Base-by-base conservation (phyloP, 2,797 vertebrate species). In the Cynodonichthys magdalenae region DNA sequence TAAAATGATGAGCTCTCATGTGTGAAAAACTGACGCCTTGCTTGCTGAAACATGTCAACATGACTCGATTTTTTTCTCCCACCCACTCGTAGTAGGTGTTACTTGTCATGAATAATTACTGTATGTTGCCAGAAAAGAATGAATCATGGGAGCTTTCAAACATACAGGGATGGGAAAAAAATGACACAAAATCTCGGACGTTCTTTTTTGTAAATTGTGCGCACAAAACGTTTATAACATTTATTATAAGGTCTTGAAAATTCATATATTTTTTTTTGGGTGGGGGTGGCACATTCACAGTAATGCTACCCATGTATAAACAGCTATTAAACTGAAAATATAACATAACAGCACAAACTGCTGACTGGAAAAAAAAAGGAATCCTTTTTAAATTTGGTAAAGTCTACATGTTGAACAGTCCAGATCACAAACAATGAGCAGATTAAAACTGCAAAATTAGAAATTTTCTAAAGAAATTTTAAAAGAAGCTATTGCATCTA, bases 41-140 rank as follows among this genome's bases (percentile, higher is more conserved):
- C 85, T 5, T 79, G 89, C 41, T 71, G 66, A 63, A 82, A 86
- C 90, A 89, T 84, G 89, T 88, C 74, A 79, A 71, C 55, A 36
- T 83, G 83, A 86, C 66, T 83, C 8, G 15, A 6, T 54, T 60
- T 65, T 61, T 60, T 61, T 55, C 75, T 81, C 52, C 75, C 86
- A 68, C 90, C 83, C 80, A 88, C 90, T 74, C 75, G 65, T 1
- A 31, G 75, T 68, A 75, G 79, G 79, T 80, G 84, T 84, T 80
- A 81, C 59, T 72, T 81, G 71, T 80, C 69, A 83, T 79, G 86
- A 81, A 87, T 80, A 87, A 85, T 87, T 63, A 52, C 51, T 72
- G 79, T 51, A 66, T 15, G 67, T 71, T 57, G 55, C 58, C 77
- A 84, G 69, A 68, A 75, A 53, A 77, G 73, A 61, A 61, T 84